phyloP scores from a whole-genome alignment of 2,888 invertebrate species.

The Drosophila setosimentum region DNA sequence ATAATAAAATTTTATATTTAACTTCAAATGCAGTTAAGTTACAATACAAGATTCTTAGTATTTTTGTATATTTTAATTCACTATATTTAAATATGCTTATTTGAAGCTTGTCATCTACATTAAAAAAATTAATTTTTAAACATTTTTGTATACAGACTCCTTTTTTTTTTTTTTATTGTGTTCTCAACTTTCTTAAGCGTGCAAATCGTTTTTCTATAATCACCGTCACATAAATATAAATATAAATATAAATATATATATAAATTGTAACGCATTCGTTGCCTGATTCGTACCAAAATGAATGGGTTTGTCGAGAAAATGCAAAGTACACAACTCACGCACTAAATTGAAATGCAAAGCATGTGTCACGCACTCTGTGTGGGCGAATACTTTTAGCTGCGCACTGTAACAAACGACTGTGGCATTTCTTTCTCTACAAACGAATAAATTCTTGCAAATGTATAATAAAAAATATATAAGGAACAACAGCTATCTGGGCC shows the following conservation, averaged over 20 bases:
- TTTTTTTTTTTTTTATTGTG: background rate
- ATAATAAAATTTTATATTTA: background rate
- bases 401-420: slow-evolving; percentile 21
- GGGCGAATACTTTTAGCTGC: slow-evolving; percentile 46
- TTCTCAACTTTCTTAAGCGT: slow-evolving; percentile 1
- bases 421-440: slow-evolving; percentile 14
- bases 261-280: slow-evolving; percentile 38
- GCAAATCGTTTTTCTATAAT: slow-evolving; percentile 17
- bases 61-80: background rate
- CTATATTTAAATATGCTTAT: background rate
- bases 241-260: slow-evolving; percentile 24
- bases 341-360: slow-evolving; percentile 74
- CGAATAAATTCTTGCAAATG: slow-evolving; percentile 67
- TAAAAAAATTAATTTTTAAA: background rate
- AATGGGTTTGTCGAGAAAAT: slow-evolving; percentile 34
- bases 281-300: slow-evolving; percentile 10
- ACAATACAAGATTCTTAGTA: background rate
- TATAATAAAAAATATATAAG: slow-evolving; percentile 21
- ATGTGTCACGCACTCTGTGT: slow-evolving; percentile 44
- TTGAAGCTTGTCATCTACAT: background rate
- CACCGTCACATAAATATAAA: slow-evolving; percentile 4
- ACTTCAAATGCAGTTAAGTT: background rate
- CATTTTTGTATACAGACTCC: background rate
- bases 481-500: background rate
- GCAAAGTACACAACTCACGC: slow-evolving; percentile 48